phyloP scores from a whole-genome alignment of 2,888 invertebrate genomes.

The Galerucella pusilla region DNA sequence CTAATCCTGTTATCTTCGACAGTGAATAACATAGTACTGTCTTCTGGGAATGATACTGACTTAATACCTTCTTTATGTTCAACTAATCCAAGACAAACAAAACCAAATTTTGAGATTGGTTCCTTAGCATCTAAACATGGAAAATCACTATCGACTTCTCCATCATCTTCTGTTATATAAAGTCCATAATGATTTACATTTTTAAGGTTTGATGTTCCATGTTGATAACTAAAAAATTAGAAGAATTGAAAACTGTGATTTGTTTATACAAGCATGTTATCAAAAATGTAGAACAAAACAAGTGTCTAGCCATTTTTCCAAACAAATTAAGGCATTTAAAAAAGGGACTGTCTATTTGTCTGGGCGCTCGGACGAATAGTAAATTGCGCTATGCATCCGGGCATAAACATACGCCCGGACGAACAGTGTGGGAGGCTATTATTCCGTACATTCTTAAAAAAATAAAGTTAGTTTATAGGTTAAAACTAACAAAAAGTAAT shows the following conservation, averaged over 20 bases:
- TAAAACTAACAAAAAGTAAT: too few relatives aligned
- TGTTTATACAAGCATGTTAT: background rate
- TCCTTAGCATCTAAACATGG: slow-evolving; percentile 90
- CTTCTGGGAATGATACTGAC: slow-evolving; percentile 58
- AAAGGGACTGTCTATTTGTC: too few relatives aligned
- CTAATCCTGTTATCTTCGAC: slow-evolving; percentile 38
- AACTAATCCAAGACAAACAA: slow-evolving; percentile 87
- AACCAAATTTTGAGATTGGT: slow-evolving; percentile 92
- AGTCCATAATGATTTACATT: slow-evolving; percentile 82
- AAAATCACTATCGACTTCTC: slow-evolving; percentile 93
- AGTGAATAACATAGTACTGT: slow-evolving; percentile 13
- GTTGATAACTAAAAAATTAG: slow-evolving; percentile 26
- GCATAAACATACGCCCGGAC: too few relatives aligned
- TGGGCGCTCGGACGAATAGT: too few relatives aligned
- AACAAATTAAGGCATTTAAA: too few relatives aligned
- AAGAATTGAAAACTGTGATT: background rate
- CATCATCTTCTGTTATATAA: slow-evolving; percentile 96
- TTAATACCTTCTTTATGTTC: slow-evolving; percentile 72
- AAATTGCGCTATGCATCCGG: too few relatives aligned
- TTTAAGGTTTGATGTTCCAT: slow-evolving; percentile 66
- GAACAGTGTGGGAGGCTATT: too few relatives aligned
- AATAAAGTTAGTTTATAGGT: too few relatives aligned
- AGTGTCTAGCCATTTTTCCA: too few relatives aligned
- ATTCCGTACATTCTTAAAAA: too few relatives aligned
- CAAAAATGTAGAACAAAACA: too few relatives aligned